These are phyloP conservation scores for Scalopus aquaticus DNA, from an alignment of 2,113 vertebrate species.

Conservation along the genomic window DNA sequence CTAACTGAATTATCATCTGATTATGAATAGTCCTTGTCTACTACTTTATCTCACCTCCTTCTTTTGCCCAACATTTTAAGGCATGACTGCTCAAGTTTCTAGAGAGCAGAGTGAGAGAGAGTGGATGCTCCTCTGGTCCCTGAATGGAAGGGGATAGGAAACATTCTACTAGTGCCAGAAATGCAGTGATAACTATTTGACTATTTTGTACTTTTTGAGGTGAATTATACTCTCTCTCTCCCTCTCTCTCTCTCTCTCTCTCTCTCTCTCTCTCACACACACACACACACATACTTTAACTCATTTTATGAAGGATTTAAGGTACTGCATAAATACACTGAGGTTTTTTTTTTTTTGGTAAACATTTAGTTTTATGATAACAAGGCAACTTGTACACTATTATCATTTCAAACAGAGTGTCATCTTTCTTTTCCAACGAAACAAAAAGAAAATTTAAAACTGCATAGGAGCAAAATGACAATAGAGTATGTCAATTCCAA, in stretches of 20 bases:
- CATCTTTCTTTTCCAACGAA: no score
- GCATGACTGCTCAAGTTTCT: not conserved
- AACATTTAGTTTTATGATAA: no score
- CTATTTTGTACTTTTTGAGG: not conserved
- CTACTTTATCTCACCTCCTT: not conserved
- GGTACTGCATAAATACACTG: not conserved
- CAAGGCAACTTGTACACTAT: no score
- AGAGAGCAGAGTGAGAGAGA: not conserved
- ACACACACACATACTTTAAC: not conserved
- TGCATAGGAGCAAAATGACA: no score
- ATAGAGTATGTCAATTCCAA: no score
- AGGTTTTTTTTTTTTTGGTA: no score
- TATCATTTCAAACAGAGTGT: no score
- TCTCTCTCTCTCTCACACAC: no score
- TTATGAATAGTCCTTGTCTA: not conserved
- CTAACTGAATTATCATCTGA: not conserved
- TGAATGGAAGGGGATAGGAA: not conserved
- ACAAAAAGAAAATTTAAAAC: no score
- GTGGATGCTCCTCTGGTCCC: not conserved
- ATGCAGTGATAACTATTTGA: not conserved
- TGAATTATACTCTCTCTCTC: not conserved
- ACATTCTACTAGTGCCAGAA: not conserved
- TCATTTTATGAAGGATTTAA: slow-evolving; percentile 38
- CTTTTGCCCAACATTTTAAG: not conserved
- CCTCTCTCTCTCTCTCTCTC: no score